Conservation (phyloP, 2,888 invertebrate species). For the Gibbula magus region DNA sequence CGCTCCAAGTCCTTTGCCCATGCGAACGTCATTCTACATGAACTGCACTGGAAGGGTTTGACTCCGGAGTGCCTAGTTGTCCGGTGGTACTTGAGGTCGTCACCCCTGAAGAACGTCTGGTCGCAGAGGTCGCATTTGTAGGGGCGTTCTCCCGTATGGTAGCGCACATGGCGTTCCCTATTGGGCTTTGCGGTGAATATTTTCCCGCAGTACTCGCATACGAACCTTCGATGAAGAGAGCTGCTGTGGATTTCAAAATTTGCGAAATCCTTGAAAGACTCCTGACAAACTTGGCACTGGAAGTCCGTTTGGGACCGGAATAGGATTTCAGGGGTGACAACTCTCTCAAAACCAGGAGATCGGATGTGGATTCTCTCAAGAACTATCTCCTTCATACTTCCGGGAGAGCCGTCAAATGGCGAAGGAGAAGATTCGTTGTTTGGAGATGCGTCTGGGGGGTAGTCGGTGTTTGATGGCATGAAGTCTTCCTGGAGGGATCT, state of each 20-base stretch:
- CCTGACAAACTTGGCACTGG: conserved; percentile 51
- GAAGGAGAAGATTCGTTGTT: neutral
- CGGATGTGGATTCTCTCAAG: conserved; percentile 32
- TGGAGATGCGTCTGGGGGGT: neutral
- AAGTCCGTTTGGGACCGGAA: conserved; percentile 47
- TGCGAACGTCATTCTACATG: conserved; percentile 55
- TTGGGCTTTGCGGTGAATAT: conserved; percentile 73
- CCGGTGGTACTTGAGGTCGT: conserved; percentile 68
- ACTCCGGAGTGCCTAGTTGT: conserved; percentile 63
- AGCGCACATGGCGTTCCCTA: conserved; percentile 71
- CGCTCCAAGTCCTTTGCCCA: conserved; percentile 61
- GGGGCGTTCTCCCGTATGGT: conserved; percentile 72
- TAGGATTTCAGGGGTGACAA: conserved; percentile 57
- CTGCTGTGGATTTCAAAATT: conserved; percentile 68
- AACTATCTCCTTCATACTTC: neutral
- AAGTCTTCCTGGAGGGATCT: neutral
- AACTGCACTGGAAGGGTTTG: conserved; percentile 54
- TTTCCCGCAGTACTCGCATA: conserved; percentile 71
- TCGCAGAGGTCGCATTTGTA: conserved; percentile 65
- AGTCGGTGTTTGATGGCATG: neutral
- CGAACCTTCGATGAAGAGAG: conserved; percentile 65
- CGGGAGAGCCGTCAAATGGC: neutral
- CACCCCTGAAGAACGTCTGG: conserved; percentile 62
- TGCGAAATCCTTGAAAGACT: conserved; percentile 57
- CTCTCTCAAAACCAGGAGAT: conserved; percentile 55